A percentile compares a stretch with the other conserved stretches of the same genome.
These are phyloP conservation scores for Sphecodes monilicornis DNA, from an alignment of 2,888 invertebrate species.

Conservation along the genomic window DNA sequence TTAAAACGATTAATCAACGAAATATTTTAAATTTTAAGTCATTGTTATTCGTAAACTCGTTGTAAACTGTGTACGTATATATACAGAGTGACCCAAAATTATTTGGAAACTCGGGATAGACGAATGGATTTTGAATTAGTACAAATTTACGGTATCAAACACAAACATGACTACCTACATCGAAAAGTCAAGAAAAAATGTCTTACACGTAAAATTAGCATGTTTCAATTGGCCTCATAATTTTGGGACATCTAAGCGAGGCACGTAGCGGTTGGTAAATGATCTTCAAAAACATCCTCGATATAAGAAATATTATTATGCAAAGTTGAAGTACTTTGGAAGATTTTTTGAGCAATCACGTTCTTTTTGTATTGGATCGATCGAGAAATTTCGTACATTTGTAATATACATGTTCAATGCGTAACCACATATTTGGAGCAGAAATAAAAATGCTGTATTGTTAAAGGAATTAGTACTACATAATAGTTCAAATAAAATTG, in stretches of 20 bases:
- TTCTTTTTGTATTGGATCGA: not conserved
- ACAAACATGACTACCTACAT: not conserved
- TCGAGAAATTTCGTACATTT: not conserved
- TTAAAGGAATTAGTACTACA: no score
- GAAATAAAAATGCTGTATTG: no score
- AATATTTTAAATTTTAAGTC: constrained; percentile 2
- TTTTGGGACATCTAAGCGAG: not conserved
- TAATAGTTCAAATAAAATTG: no score
- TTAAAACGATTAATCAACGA: not conserved
- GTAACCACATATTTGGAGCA: not conserved
- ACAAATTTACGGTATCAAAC: not conserved
- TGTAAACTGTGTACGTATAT: not conserved
- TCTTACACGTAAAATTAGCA: not conserved
- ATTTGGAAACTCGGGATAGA: not conserved
- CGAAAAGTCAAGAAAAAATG: not conserved
- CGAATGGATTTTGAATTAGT: not conserved
- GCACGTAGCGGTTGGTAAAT: not conserved
- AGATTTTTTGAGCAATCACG: not conserved
- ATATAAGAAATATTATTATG: constrained; percentile 10
- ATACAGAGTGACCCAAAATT: constrained; percentile 10
- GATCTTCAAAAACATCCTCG: not conserved
- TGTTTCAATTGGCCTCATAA: not conserved
- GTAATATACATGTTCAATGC: not conserved
- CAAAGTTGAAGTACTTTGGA: constrained; percentile 1
- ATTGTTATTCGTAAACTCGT: constrained; percentile 7